Base-by-base conservation (phyloP, 2,797 vertebrate species). In the Neopelma chrysocephalum region DNA sequence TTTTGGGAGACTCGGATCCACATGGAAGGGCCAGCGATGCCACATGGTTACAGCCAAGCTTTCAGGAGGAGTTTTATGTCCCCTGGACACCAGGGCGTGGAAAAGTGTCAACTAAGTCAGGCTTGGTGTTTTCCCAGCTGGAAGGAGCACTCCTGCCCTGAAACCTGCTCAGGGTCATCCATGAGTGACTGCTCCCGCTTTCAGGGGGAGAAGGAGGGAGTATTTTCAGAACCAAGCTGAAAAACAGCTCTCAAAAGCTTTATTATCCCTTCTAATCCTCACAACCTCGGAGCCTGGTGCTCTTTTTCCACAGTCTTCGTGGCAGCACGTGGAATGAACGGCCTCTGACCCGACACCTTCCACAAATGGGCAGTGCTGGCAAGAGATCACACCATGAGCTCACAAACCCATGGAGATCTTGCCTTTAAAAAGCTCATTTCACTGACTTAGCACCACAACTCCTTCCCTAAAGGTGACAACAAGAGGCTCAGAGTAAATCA, bases 11-110 rank as follows among this genome's bases (percentile, higher is more conserved):
- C 72, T 47, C 15, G 3, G 45, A 29, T 53, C 20, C 21, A 27
- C 29, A 3, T 0, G 0, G 42, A 65, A 51, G 50, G n/a, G 25
- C 45, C 43, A 31, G 38, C 6, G 1, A 25, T 3, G 40, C 31
- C 40, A 40, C 6, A 11, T 1, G 45, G 11, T 19, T 15, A 5
- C 2, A 6, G n/a, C 7, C 61, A 34, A 11, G 32, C 3, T 32
- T 56, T 77, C 12, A 7, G 2, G 18, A 56, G 1, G 31, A 58
- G 11, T 36, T 82, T 65, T 15, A 27, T 0, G 1, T 12, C 8
- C 19, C 45, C 25, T 43, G 32, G 32, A 29, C 4, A 8, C 15
- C 60, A 34, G 34, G 26, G 31, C 0, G 1, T 2, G 43, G 21
- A 72, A 27, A 45, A 72, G 23, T 7, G 10, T 5, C 22, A 17